Base-by-base conservation (phyloP, 2,888 invertebrate species). In the Agrochola circellaris region DNA sequence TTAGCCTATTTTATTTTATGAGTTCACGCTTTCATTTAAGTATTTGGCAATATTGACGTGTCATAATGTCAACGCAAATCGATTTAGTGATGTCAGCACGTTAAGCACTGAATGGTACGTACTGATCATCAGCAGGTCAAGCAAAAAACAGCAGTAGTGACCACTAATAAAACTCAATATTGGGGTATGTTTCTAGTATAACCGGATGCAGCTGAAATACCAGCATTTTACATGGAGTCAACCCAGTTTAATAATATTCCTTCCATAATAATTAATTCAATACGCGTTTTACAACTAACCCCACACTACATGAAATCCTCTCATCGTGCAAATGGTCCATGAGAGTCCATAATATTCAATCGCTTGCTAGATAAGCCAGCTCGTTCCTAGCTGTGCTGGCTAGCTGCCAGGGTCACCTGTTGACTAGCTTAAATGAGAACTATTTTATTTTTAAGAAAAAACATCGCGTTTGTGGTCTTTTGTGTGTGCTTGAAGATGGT, bases 371-470 rank as follows among this genome's bases (percentile, higher is more conserved):
- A 90, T 91, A 90, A 90, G 89, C 87, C 75, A 82, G 77, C 75
- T 85, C 81, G 85, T 83, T 83, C 69, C 73, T 72, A 83, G 74
- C 78, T 62, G 77, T 73, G 54, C 78, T 86, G 86, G 88, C 91
- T 93, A 93, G 92, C 91, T 87, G 80, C 87, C 82, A 94, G 88
- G 88, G 89, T 89, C 90, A 95, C 95, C 95, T 95, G 96, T 95
- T 95, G 95, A 92, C 90, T 90, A 51, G 70, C 70, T 72, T 84
- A 87, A 89, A 89, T 89, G 83, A 83, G 82, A 88, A 82, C 80
- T 87, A 85, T 89, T 90, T 88, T 81, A 69, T 76, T 73, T 56
- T 45, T 34, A 67, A 64, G 61, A 73, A 62, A 74, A 60, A 58
- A 0, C 15, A 0, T 0, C 0, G 26, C 58, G 1, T 71, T 45